phyloP scores from a whole-genome alignment of 2,113 vertebrate genomes.

The Etheostoma cragini region DNA sequence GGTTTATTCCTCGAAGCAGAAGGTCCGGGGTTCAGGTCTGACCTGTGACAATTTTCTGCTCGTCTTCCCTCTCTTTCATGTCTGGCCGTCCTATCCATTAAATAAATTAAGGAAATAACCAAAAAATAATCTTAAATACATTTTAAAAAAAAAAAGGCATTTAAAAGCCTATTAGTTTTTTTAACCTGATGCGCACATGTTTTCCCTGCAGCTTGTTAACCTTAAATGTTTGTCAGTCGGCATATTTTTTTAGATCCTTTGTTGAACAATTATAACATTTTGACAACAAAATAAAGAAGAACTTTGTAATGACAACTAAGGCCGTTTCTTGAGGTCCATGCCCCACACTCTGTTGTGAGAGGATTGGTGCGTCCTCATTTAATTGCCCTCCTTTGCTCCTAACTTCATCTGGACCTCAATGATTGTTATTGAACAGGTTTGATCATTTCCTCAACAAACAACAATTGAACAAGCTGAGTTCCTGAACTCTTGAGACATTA shows the following conservation, averaged over 20 bases:
- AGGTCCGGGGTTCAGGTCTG: too few species aligned
- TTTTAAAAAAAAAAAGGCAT: neutral
- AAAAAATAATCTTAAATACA: too few species aligned
- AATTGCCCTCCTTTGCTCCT: neutral
- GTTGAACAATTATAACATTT: neutral
- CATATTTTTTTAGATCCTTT: neutral
- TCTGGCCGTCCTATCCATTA: too few species aligned
- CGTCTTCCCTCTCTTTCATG: too few species aligned
- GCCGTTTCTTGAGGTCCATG: neutral
- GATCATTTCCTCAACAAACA: neutral
- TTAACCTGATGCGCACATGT: neutral
- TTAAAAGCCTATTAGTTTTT: neutral
- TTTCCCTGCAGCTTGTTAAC: neutral
- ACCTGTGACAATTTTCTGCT: too few species aligned
- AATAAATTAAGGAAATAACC: too few species aligned
- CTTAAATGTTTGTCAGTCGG: neutral
- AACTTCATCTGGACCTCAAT: neutral
- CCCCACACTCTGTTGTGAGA: neutral
- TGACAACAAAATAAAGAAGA: neutral
- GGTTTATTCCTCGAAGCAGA: too few species aligned
- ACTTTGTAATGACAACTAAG: neutral
- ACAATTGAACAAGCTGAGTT: neutral
- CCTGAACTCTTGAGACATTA: neutral
- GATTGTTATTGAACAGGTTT: neutral
- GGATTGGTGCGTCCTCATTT: neutral